Conservation (phyloP, 2,113 vertebrate species). For the Sphaerodactylus townsendi region DNA sequence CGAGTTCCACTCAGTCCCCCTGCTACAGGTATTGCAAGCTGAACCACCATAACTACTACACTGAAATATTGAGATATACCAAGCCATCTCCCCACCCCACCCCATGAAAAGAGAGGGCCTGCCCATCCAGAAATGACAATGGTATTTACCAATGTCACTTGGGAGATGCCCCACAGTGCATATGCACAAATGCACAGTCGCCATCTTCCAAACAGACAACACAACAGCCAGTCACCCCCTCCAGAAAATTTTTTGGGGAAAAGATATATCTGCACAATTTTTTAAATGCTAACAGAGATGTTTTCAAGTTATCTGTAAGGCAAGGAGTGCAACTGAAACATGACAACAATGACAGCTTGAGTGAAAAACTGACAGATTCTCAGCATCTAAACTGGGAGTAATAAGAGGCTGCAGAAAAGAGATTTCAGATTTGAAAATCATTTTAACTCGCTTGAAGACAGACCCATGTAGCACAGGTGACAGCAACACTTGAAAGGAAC, state of each 20-base stretch:
- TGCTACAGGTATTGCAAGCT: neutral
- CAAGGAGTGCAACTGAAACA: neutral
- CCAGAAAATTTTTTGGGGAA: neutral
- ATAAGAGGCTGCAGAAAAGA: neutral
- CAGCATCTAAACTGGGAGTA: neutral
- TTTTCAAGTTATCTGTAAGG: neutral
- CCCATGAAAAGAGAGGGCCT: neutral
- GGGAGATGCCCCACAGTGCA: neutral
- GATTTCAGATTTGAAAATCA: neutral
- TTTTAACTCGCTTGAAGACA: neutral
- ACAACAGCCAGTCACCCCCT: neutral
- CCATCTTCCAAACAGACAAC: neutral
- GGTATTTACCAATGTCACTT: neutral
- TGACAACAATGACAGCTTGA: neutral
- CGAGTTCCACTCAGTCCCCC: too few species aligned
- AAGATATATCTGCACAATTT: neutral
- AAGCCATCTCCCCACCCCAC: neutral
- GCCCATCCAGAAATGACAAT: neutral
- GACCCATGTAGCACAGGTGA: neutral
- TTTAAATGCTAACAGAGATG: neutral
- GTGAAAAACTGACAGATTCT: neutral
- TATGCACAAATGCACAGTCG: neutral
- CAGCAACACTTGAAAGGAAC: neutral
- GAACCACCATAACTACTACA: neutral
- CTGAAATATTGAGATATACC: neutral